Conservation (phyloP, 2,797 vertebrate genomes). For the Siniperca scherzeri region DNA sequence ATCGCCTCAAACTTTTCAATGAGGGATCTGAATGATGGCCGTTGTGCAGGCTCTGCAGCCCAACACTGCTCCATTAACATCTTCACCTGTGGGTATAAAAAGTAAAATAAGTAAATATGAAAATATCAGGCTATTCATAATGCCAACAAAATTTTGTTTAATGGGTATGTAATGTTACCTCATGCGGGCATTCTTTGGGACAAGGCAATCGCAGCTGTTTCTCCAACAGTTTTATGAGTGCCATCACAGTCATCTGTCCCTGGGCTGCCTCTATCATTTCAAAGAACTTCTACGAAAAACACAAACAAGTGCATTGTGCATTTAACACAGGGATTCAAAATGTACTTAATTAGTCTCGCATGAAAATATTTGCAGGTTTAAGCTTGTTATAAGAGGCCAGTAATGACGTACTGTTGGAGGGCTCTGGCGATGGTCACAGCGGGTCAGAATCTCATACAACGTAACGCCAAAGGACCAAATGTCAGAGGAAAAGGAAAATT, state of each 20-base stretch:
- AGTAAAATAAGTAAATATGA: not conserved
- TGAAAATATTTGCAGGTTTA: not conserved
- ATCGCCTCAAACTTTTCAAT: slow-evolving; percentile 82
- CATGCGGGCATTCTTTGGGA: slow-evolving; percentile 88
- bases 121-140: not conserved
- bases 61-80: slow-evolving; percentile 91
- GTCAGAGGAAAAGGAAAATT: slow-evolving; percentile 94
- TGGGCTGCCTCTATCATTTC: slow-evolving; percentile 87
- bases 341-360: not conserved
- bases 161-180: slow-evolving; percentile 80
- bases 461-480: slow-evolving; percentile 97
- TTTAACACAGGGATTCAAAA: not conserved
- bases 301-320: slow-evolving; percentile 6
- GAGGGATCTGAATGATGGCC: slow-evolving; percentile 88
- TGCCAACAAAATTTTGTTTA: slow-evolving; percentile 7
- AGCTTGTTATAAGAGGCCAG: not conserved
- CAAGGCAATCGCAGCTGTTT: slow-evolving; percentile 84
- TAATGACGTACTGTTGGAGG: slow-evolving; percentile 87
- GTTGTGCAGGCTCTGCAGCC: slow-evolving; percentile 83
- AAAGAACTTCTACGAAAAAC: slow-evolving; percentile 87
- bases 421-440: slow-evolving; percentile 87
- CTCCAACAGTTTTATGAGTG: slow-evolving; percentile 88
- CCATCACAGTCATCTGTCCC: slow-evolving; percentile 88
- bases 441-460: slow-evolving; percentile 93
- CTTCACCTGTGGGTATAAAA: slow-evolving; percentile 76